Conservation (phyloP, 2,888 invertebrate genomes). For the Hybos culiciformis region DNA sequence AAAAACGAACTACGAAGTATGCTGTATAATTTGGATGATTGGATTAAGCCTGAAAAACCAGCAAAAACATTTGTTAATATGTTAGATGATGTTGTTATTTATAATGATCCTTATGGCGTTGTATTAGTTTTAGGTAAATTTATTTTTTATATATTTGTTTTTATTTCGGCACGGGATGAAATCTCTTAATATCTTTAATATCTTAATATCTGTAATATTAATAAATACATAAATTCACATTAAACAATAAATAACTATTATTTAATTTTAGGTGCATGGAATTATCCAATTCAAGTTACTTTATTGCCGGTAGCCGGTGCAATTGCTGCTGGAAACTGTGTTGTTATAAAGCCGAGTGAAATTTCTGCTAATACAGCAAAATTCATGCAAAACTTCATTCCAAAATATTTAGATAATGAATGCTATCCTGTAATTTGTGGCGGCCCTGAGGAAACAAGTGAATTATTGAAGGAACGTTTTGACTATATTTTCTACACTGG, state of each 20-base stretch:
- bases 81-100: slow-evolving; percentile 58
- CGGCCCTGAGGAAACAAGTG: slow-evolving; percentile 72
- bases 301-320: slow-evolving; percentile 72
- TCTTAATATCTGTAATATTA: no score
- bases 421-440: slow-evolving; percentile 70
- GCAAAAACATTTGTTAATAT: slow-evolving; percentile 54
- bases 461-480: slow-evolving; percentile 73
- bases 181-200: no score
- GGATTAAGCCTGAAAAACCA: slow-evolving; percentile 62
- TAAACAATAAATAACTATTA: no score
- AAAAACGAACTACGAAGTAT: slow-evolving; percentile 61
- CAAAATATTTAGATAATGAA: slow-evolving; percentile 78
- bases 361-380: slow-evolving; percentile 58
- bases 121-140: slow-evolving; percentile 74
- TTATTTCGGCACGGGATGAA: no score
- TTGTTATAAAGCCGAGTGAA: slow-evolving; percentile 90
- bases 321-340: slow-evolving; percentile 86
- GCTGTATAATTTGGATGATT: slow-evolving; percentile 57
- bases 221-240: no score
- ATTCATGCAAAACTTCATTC: slow-evolving; percentile 58
- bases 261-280: slow-evolving; percentile 97
- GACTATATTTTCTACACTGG: slow-evolving; percentile 93
- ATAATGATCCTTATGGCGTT: slow-evolving; percentile 85
- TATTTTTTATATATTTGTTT: no score
- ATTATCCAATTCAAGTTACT: slow-evolving; percentile 81